Evolutionary conservation across 2,797 vertebrate species (phyloP), one percentile per base, ranked within the genome.

Genomic region (Iguana delicatissima): DNA sequence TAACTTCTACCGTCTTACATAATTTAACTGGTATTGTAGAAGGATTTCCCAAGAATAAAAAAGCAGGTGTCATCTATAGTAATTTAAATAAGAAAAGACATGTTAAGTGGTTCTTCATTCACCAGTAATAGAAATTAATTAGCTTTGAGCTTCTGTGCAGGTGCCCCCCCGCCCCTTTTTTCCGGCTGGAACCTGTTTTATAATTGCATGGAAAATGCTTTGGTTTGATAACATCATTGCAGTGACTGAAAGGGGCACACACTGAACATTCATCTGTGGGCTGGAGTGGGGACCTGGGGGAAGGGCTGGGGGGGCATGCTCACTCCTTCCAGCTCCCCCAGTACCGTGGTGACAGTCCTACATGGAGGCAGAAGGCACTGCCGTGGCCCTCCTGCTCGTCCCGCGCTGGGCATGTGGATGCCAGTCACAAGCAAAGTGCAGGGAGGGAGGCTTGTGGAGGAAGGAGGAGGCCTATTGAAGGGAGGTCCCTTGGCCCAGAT

Each of bases 81-180:
- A 96, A 97, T 98, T 98, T 97, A 96, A 98, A 97, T 97, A 96
- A 97, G 97, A 97, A 97, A 96, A 97, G 96, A 95, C 95, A 96
- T 0, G 1, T 96, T 97, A 97, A 97, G 96, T 97, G 96, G 94
- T 95, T 95, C 92, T 96, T 96, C 96, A 96, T 96, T 96, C 94
- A 92, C 94, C 95, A 93, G 94, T 96, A 97, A 96, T 97, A 97
- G 93, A 97, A 98, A 97, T 96, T 97, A 97, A 97, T 98, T 97
- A 96, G 96, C 97, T 97, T 96, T 95, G 94, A 96, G 95, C 90
- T 85, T 95, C 96, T 97, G 94, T 96, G 95, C 95, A 96, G 95
- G 89, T 92, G 96, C 85, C 84, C 79, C 18, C 46, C 86, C 89
- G 84, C 80, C 59, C 26, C 50, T 9, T 52, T 91, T 94, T 96